A percentile compares a stretch with the other conserved stretches of the same genome.
These are phyloP conservation scores for Tachysurus fulvidraco DNA, from an alignment of 2,113 vertebrate genomes.

Conservation along the genomic window DNA sequence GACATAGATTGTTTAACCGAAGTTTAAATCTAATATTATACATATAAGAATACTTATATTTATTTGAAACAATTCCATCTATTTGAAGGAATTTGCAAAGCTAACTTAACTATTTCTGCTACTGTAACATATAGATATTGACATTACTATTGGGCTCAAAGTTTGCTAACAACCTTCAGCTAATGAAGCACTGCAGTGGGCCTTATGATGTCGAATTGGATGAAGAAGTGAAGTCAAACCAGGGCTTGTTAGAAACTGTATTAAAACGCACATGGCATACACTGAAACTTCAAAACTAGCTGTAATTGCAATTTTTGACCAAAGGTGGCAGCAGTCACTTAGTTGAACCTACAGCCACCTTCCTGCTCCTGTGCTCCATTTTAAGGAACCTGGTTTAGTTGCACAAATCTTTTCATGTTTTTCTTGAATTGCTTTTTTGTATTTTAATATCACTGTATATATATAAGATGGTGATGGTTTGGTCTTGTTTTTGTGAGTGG, in stretches of 20 bases:
- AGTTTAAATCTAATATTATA: neutral
- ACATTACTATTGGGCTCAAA: neutral
- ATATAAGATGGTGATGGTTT: slow-evolving; percentile 58
- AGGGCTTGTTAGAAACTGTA: slow-evolving; percentile 12
- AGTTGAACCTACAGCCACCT: slow-evolving; percentile 24
- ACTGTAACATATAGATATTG: neutral
- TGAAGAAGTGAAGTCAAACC: slow-evolving; percentile 7
- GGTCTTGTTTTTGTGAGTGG: slow-evolving; percentile 70
- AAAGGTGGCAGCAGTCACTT: slow-evolving; percentile 64
- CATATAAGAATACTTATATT: neutral
- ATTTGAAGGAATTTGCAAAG: neutral
- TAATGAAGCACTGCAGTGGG: neutral
- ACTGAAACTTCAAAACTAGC: slow-evolving; percentile 22
- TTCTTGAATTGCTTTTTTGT: slow-evolving; percentile 48
- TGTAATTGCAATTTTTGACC: slow-evolving; percentile 45
- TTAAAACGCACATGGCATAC: neutral
- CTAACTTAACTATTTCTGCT: neutral
- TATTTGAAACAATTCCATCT: neutral
- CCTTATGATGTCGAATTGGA: neutral
- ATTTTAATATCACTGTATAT: slow-evolving; percentile 56
- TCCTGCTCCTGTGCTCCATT: slow-evolving; percentile 18
- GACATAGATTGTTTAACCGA: neutral
- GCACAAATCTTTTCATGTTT: slow-evolving; percentile 49
- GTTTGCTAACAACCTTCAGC: neutral
- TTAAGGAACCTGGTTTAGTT: slow-evolving; percentile 45